Base-by-base conservation (phyloP, 92 coral and sea anemone species). In the Bergia sp. region DNA sequence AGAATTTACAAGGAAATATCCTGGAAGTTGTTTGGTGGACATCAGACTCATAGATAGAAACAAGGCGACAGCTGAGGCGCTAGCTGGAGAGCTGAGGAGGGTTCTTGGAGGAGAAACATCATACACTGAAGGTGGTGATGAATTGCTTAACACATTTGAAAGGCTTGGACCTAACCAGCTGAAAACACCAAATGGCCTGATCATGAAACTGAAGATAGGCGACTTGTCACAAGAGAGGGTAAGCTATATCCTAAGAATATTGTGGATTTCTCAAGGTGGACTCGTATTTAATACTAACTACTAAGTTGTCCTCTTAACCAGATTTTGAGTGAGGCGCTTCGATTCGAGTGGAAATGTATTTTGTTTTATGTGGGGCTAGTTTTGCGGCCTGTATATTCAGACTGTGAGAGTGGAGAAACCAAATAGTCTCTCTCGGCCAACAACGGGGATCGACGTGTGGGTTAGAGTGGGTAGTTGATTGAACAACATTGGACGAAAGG, bases 11-110 rank as follows among this genome's bases (percentile, higher is more conserved):
- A 40, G 45, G 80, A 81, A 86, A 42, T 82, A 89, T 29, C 82
- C 85, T 10, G 57, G 84, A 12, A 85, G 90, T 43, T 6, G 37
- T 20, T 73, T 94, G 64, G 86, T 91, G 9, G 93, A 94, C 75
- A 85, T 94, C 65, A 93, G 93, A 20, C 77, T 94, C 36, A 88
- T 91, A 37, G 88, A 93, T 74, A 91, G 16, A 4, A 94, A 92
- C 58, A 88, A 91, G 18, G 83, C 45, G 4, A 90, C 91, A 4
- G 95, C 82, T 12, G 50, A 89, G 45, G 93, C 88, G 13, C 87
- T 94, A 37, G 79, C 66, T 1, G 71, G 77, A 39, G 92, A 90
- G 80, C 91, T 94, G 86, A 79, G 69, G 15, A 55, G 84, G 1
- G 64, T 84, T 38, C 91, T 86, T 84, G 61, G 78, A 1, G 83